Percentiles rank a stretch among this genome's conserved stretches.
Conservation (phyloP, 1,140 invertebrate genomes). For the Drosophila carrolli region DNA sequence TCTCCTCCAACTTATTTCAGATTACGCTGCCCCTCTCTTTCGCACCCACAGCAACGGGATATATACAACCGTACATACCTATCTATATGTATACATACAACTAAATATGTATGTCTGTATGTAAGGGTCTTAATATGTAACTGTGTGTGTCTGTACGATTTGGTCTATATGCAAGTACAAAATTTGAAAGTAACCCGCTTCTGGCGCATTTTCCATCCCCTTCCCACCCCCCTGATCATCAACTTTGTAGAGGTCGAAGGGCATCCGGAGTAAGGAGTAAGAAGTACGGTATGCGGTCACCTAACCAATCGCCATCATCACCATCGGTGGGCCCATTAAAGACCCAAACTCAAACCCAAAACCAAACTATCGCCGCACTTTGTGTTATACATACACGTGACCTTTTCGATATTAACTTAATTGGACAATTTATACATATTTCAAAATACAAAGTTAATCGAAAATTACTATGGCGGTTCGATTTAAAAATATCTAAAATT, state of each 20-base stretch:
- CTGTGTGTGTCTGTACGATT: constrained; percentile 49
- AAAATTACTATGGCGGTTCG: neutral
- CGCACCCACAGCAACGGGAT: constrained; percentile 48
- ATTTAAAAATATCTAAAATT: neutral
- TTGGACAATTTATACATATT: constrained; percentile 7
- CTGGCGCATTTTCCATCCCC: constrained; percentile 60
- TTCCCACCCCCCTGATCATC: constrained; percentile 34
- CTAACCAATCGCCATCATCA: constrained; percentile 34
- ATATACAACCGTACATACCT: constrained; percentile 48
- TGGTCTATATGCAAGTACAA: constrained; percentile 80
- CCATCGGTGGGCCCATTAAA: constrained; percentile 17
- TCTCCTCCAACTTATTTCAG: constrained; percentile 78
- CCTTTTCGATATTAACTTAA: constrained; percentile 46
- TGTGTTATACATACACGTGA: constrained; percentile 79
- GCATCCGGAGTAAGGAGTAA: constrained; percentile 9
- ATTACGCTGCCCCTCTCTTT: constrained; percentile 72
- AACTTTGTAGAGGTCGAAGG: constrained; percentile 16
- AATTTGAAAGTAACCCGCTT: constrained; percentile 80
- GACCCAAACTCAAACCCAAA: constrained; percentile 27
- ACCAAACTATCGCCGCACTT: constrained; percentile 45
- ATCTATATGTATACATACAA: constrained; percentile 47
- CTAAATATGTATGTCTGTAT: constrained; percentile 48
- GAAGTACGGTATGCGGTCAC: neutral
- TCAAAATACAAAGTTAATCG: neutral
- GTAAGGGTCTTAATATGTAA: constrained; percentile 15